Base-by-base conservation (phyloP, 2,888 invertebrate genomes). In the Acanthosepion pharaonis region DNA sequence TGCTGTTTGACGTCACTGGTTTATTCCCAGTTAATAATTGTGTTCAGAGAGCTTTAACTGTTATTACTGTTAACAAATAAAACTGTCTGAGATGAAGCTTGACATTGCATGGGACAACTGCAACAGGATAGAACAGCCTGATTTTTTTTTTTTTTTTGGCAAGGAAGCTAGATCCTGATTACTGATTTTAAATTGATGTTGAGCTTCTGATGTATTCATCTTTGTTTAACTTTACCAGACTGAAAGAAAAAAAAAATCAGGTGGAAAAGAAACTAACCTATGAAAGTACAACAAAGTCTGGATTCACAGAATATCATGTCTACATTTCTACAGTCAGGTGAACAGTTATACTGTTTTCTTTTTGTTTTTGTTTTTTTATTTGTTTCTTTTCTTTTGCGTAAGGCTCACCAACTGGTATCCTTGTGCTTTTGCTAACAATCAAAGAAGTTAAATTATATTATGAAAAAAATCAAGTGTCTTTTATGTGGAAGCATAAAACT, bases 1-100 rank as follows among this genome's bases (percentile, higher is more conserved):
- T 78, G 78, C 78, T 78, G 78, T 78, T 78, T 78, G 78, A 78
- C 78, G 78, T 78, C 78, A 78, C 78, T 78, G 78, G 78, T 78
- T 78, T 78, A 78, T 78, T 78, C 18, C n/a, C 78, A 78, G 78
- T 78, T 78, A 78, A 78, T 78, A 78, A 78, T 78, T 78, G 11
- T 78, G n/a, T 78, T 78, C 78, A 78, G 78, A 78, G 78, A 78
- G 78, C 78, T 78, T 78, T 78, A 78, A 78, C 78, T 78, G 78
- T 78, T 78, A n/a, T 78, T 78, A 78, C 78, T 78, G 78, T 78
- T 78, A 78, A 78, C 78, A 78, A 78, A 78, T 78, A 78, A 78
- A 78, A n/a, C 78, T 78, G 78, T 78, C 78, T 78, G 78, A 78
- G 78, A 78, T 78, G n/a, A 78, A n/a, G 78, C n/a, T 78, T n/a